These are phyloP conservation scores for Platyrinchus mystaceus DNA, from an alignment of 2,797 vertebrate species.

Conservation along the genomic window DNA sequence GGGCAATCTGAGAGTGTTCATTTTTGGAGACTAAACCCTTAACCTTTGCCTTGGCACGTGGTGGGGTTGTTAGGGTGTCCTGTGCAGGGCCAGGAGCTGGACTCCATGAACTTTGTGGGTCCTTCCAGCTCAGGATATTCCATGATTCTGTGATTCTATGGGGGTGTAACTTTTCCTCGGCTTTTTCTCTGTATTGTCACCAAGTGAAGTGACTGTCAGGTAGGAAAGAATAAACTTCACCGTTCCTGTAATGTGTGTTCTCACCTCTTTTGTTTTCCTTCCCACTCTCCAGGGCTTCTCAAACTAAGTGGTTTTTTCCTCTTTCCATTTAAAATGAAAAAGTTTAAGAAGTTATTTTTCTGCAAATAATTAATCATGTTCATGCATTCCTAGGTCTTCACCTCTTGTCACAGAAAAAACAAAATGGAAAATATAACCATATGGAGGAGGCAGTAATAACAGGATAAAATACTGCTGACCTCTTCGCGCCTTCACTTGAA, in stretches of 20 bases:
- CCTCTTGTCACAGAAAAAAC: conserved; percentile 47
- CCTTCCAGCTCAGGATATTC: background rate
- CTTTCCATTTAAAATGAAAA: conserved; percentile 3
- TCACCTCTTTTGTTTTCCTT: background rate
- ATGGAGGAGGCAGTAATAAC: conserved; percentile 50
- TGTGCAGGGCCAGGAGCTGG: background rate
- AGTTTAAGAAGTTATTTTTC: conserved; percentile 26
- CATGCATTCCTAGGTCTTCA: conserved; percentile 53
- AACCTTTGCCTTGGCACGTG: fast-evolving
- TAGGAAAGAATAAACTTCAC: background rate
- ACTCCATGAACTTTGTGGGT: fast-evolving
- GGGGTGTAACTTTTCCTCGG: background rate
- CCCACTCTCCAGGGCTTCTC: background rate
- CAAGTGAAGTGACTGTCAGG: background rate
- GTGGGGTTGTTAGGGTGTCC: background rate
- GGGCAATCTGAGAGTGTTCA: background rate
- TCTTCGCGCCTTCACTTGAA: conserved; percentile 30
- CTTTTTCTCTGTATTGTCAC: background rate
- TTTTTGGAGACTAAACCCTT: background rate
- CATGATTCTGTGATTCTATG: background rate
- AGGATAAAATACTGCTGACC: conserved; percentile 36
- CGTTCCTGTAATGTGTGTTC: fast-evolving
- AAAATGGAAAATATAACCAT: conserved; percentile 51
- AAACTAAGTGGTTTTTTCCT: background rate
- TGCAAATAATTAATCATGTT: conserved; percentile 57